A percentile compares a stretch with the other conserved stretches of the same genome.
Conservation (phyloP, 2,888 invertebrate species). For the Athalia circularis region DNA sequence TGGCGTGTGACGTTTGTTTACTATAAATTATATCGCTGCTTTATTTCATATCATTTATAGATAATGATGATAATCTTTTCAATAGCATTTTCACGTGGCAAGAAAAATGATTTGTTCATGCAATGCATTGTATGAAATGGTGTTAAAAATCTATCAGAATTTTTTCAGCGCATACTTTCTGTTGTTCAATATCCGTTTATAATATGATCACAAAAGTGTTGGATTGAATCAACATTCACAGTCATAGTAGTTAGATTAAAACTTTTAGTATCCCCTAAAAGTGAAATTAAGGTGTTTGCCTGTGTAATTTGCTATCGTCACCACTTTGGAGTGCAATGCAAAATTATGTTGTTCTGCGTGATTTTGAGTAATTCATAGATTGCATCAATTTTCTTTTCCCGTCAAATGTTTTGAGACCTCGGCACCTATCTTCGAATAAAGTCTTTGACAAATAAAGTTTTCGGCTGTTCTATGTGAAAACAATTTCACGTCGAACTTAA, state of each 20-base stretch:
- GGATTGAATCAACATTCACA: not conserved
- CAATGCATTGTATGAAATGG: not conserved
- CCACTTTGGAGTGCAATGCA: constrained; percentile 18
- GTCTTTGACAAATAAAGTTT: not conserved
- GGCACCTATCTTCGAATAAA: not conserved
- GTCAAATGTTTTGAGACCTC: constrained; percentile 23
- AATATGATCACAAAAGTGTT: not conserved
- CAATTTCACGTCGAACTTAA: too few relatives aligned
- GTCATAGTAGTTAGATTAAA: not conserved
- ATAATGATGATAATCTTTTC: not conserved
- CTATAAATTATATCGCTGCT: constrained; percentile 1
- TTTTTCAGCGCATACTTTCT: not conserved
- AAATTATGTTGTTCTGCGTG: not conserved
- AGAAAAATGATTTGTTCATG: not conserved
- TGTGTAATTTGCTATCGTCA: constrained; percentile 1
- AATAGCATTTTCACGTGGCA: not conserved
- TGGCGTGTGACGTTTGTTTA: constrained; percentile 2
- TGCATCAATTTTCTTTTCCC: constrained; percentile 9
- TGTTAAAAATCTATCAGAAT: not conserved
- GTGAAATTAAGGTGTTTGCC: not conserved
- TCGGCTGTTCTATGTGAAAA: not conserved
- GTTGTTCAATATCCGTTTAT: not conserved
- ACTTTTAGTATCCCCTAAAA: not conserved
- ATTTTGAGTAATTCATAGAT: constrained; percentile 34
- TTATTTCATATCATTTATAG: not conserved